Percentiles rank a stretch among this genome's conserved stretches.
These are phyloP conservation scores for Neopipo cinnamomea DNA, from an alignment of 2,113 vertebrate species.

Conservation along the genomic window DNA sequence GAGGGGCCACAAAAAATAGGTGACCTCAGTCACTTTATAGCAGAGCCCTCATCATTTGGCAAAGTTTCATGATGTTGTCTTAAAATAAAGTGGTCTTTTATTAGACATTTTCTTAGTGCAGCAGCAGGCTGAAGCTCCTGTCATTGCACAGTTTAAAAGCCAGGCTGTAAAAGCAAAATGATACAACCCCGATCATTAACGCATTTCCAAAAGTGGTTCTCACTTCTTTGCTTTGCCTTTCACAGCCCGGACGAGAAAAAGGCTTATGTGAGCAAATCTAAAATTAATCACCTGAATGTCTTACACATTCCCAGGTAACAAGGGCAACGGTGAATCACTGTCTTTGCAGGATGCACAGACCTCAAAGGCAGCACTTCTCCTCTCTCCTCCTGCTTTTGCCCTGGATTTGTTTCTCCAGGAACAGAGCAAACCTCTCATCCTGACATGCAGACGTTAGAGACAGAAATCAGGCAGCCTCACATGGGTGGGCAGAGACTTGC, in stretches of 20 bases:
- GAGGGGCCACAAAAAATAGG: not conserved
- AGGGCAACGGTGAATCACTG: not conserved
- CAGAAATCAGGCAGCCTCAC: not conserved
- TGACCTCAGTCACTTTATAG: not conserved
- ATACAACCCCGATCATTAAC: not conserved
- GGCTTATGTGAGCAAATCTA: slow-evolving; percentile 37
- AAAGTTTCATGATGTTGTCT: not conserved
- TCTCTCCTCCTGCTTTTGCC: not conserved
- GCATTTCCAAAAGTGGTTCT: not conserved
- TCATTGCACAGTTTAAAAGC: not conserved
- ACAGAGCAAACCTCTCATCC: not conserved
- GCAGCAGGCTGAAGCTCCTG: not conserved
- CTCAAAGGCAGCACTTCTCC: not conserved
- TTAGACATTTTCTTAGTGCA: not conserved
- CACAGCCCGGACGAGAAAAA: not conserved
- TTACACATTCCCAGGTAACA: slow-evolving; percentile 2
- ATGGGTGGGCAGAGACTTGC: not conserved
- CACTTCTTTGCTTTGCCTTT: not conserved
- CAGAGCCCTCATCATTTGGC: not conserved
- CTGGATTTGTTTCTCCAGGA: not conserved
- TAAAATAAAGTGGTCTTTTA: not conserved
- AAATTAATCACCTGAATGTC: slow-evolving; percentile 28
- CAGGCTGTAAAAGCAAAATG: not conserved
- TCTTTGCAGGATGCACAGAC: not conserved
- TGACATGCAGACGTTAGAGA: rapidly evolving